Percentiles rank a stretch among this genome's conserved stretches.
phyloP scores from a whole-genome alignment of 2,797 vertebrate species.

The Alca torda region DNA sequence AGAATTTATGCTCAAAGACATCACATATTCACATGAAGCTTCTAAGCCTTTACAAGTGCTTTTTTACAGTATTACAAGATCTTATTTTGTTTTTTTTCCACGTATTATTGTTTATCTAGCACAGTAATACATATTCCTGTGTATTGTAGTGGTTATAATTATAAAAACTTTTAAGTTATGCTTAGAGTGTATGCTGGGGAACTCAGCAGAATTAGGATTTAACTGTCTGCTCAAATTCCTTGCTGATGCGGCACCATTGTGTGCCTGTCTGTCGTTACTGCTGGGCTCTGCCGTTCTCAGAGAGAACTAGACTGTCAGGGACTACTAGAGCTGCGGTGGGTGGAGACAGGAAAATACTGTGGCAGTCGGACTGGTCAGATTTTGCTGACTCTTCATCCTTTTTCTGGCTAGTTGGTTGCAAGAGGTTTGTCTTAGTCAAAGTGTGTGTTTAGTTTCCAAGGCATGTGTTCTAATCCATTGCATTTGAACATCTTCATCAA shows the following conservation, averaged over 20 bases:
- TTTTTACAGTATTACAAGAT: not conserved
- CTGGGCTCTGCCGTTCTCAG: not conserved
- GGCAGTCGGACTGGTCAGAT: not conserved
- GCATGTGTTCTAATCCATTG: not conserved
- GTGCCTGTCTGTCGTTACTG: not conserved
- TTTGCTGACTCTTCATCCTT: slow-evolving; percentile 19
- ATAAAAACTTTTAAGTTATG: not conserved
- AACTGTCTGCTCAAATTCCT: not conserved
- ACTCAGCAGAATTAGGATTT: not conserved
- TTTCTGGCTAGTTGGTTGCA: not conserved
- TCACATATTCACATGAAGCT: not conserved
- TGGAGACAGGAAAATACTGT: slow-evolving; percentile 1
- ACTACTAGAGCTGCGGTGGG: not conserved
- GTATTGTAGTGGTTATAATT: not conserved
- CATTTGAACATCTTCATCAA: not conserved
- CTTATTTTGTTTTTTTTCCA: not conserved
- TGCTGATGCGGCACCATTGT: not conserved
- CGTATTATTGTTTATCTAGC: not conserved
- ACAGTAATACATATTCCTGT: not conserved
- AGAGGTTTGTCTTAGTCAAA: not conserved
- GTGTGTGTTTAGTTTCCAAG: not conserved
- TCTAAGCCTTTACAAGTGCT: not conserved
- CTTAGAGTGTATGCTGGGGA: not conserved
- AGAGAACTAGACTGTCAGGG: not conserved
- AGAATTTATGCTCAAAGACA: not conserved